Evolutionary conservation across 2,797 vertebrate genomes (phyloP), one percentile per base, ranked within the genome.

Genomic region (Cyclopterus lumpus): DNA sequence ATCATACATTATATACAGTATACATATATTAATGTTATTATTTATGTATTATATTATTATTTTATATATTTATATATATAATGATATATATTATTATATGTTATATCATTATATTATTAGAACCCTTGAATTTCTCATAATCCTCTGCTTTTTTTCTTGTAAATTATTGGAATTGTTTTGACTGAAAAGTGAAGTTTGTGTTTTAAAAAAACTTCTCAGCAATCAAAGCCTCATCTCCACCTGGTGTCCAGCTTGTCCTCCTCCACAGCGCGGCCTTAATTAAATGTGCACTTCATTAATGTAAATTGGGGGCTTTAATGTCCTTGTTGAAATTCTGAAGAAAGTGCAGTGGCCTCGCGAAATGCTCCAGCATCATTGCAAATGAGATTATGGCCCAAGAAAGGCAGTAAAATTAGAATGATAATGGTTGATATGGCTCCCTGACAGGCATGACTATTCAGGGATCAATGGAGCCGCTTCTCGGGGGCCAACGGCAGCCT

Each of bases 211-310:
- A 32, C 32, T 8, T 9, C 8, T 36, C 32, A 32, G 32, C 32
- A 32, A 32, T 8, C 6, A 8, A 32, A 32, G 6, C 32, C 30
- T 30, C 30, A 3, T 30, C 24, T 54, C 24, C 51, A 49, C 77
- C 87, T 74, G 75, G 28, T 40, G 75, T 84, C 81, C 83, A 30
- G 44, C 73, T 58, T 32, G 71, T 77, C 77, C 44, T 42, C 61
- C 92, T 94, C 94, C 95, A 93, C 94, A 92, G 94, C 95, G 81
- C 79, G 48, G 88, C 96, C 96, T 95, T 98, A 98, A 99, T 99
- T 99, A 98, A 99, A 99, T 97, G 97, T 98, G 97, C 96, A 98
- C 97, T 98, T 98, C 97, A 98, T 99, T 99, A 97, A 99, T 99
- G 97, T 97, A 99, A 98, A 99, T 98, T 97, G 96, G 95, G 95